A percentile compares a stretch with the other conserved stretches of the same genome.
phyloP scores from a whole-genome alignment of 30 jellyfish, hydroid and myxozoan genomes.

The Hydractinia symbiolongicarpus region DNA sequence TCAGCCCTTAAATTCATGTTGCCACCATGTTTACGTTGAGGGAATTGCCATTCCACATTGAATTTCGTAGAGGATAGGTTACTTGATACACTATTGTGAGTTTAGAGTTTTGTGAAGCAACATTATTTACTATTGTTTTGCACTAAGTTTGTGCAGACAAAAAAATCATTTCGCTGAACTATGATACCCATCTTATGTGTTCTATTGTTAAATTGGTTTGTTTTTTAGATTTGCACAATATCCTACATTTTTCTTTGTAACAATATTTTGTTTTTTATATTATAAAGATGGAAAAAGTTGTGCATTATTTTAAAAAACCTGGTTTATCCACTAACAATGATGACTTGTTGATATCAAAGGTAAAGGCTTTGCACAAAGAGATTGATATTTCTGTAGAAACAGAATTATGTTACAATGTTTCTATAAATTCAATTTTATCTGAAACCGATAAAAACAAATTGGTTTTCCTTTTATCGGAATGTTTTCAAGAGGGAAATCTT shows the following conservation, averaged over 20 bases:
- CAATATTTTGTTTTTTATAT: not conserved
- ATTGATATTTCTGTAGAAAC: not conserved
- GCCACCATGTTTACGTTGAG: too few relatives aligned
- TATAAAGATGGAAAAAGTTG: slow-evolving; percentile 6
- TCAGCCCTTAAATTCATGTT: too few relatives aligned
- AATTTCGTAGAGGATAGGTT: too few relatives aligned
- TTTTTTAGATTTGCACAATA: too few relatives aligned
- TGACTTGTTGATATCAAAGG: not conserved
- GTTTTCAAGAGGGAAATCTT: slow-evolving; percentile 19
- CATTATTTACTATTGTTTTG: too few relatives aligned
- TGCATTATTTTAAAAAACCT: slow-evolving; percentile 35
- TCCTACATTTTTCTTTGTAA: not conserved
- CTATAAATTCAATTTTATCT: not conserved
- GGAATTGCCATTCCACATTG: too few relatives aligned
- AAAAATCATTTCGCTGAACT: too few relatives aligned
- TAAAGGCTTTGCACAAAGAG: not conserved
- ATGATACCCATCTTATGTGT: too few relatives aligned
- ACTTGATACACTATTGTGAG: too few relatives aligned
- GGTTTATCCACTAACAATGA: slow-evolving; percentile 14
- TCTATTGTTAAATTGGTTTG: too few relatives aligned
- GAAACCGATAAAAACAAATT: slow-evolving; percentile 16
- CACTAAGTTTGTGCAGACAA: too few relatives aligned
- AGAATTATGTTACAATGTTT: slow-evolving; percentile 50
- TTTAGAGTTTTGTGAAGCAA: too few relatives aligned
- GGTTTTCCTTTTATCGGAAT: slow-evolving; percentile 31